Evolutionary conservation across 2,113 vertebrate species (phyloP).

Genomic region (Paedocypris sp.): DNA sequence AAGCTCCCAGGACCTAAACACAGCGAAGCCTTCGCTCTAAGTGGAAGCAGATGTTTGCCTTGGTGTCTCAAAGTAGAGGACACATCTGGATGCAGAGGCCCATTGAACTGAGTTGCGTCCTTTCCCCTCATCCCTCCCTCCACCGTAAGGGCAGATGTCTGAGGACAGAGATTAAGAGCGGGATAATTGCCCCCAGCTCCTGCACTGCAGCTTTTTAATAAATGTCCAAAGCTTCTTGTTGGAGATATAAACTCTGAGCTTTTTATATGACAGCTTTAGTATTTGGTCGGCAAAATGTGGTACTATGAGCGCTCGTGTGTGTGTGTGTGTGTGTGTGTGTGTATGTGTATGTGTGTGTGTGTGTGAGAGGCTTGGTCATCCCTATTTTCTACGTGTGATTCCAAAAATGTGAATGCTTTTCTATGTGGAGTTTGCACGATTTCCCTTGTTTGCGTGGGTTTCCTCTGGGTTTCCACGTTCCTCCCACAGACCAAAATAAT

Average conservation of each 20-base stretch:
- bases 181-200: not conserved
- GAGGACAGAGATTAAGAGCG: not conserved
- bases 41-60: slow-evolving; percentile 56
- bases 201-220: not conserved
- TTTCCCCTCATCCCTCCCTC: not conserved
- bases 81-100: slow-evolving; percentile 35
- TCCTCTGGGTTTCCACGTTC: too few species aligned
- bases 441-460: too few species aligned
- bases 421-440: too few species aligned
- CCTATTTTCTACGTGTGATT: too few species aligned
- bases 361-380: too few species aligned
- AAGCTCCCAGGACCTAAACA: slow-evolving; percentile 50
- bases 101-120: not conserved
- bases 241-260: not conserved
- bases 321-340: not conserved
- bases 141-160: slow-evolving; percentile 48
- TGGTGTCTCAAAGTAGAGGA: slow-evolving; percentile 16
- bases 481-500: too few species aligned
- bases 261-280: too few species aligned
- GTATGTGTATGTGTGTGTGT: too few species aligned
- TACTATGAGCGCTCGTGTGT: not conserved
- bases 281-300: not conserved
- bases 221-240: not conserved
- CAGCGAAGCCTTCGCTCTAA: slow-evolving; percentile 47
- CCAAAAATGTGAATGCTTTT: too few species aligned